Conservation (phyloP, 1,140 invertebrate species). For the Cydia splendana region DNA sequence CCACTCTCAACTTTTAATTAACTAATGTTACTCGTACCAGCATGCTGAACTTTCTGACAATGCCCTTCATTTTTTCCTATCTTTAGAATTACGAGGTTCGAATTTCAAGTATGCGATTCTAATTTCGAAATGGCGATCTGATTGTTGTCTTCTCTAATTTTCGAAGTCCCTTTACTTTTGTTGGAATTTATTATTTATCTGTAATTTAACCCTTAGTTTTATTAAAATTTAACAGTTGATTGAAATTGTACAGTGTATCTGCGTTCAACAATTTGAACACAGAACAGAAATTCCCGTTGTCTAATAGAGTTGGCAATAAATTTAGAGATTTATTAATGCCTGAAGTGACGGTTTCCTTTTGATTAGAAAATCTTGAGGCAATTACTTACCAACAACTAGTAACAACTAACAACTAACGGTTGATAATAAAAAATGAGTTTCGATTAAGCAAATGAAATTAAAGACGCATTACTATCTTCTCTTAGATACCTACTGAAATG, state of each 20-base stretch:
- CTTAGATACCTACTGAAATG: no score
- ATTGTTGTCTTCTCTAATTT: conserved; percentile 2
- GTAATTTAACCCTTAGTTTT: background rate
- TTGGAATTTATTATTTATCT: background rate
- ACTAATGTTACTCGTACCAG: background rate
- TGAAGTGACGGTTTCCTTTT: background rate
- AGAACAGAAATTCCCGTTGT: background rate
- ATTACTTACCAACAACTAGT: background rate
- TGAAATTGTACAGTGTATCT: background rate
- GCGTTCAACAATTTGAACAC: background rate
- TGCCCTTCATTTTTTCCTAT: background rate
- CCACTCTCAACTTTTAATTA: conserved; percentile 14
- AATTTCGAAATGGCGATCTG: conserved; percentile 7
- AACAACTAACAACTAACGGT: no score
- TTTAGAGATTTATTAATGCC: background rate
- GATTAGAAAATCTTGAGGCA: background rate
- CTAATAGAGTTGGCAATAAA: background rate
- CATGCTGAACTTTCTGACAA: background rate
- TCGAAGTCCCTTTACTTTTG: background rate
- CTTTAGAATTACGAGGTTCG: background rate
- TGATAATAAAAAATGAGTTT: no score
- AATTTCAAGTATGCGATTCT: background rate
- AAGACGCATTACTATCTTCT: no score
- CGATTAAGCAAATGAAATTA: no score
- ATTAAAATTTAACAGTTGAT: background rate